Conservation (phyloP, 92 coral and sea anemone species). For the Nematostella vectensis region DNA sequence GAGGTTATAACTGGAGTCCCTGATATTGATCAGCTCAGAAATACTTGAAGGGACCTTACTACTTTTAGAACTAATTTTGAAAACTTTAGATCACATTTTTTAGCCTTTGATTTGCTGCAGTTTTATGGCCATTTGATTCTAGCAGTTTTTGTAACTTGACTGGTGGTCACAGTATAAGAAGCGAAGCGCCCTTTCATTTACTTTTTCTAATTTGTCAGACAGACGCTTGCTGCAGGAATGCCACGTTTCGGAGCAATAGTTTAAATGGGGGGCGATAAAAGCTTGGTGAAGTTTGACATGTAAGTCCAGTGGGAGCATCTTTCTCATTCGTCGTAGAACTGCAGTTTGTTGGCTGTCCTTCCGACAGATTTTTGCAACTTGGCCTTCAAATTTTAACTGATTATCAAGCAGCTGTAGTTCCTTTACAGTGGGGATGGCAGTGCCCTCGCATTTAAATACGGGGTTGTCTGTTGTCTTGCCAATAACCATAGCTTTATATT, state of each 20-base stretch:
- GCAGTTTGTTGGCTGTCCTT: slow-evolving; percentile 2
- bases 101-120: not conserved
- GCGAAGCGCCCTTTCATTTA: slow-evolving; percentile 19
- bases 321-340: slow-evolving; percentile 14
- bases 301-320: slow-evolving; percentile 16
- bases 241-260: slow-evolving; percentile 43
- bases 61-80: too few relatives aligned
- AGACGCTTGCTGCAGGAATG: slow-evolving; percentile 28
- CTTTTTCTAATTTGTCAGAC: slow-evolving; percentile 21
- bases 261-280: slow-evolving; percentile 34
- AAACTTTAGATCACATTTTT: too few relatives aligned
- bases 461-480: slow-evolving; percentile 17
- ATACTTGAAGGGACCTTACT: too few relatives aligned
- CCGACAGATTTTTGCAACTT: slow-evolving; percentile 5
- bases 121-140: not conserved
- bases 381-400: not conserved
- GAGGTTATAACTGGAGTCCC: too few relatives aligned
- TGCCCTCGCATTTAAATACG: slow-evolving; percentile 7
- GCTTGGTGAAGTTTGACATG: slow-evolving; percentile 16
- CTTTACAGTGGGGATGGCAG: slow-evolving; percentile 7
- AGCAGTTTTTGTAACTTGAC: not conserved
- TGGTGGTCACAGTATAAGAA: not conserved
- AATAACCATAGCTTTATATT: slow-evolving; percentile 40
- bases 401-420: slow-evolving; percentile 14
- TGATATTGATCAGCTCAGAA: too few relatives aligned